Evolutionary conservation across 2,113 vertebrate species (phyloP), one percentile per base, ranked within the genome.

Genomic region (Andinoacara biseriatus): DNA sequence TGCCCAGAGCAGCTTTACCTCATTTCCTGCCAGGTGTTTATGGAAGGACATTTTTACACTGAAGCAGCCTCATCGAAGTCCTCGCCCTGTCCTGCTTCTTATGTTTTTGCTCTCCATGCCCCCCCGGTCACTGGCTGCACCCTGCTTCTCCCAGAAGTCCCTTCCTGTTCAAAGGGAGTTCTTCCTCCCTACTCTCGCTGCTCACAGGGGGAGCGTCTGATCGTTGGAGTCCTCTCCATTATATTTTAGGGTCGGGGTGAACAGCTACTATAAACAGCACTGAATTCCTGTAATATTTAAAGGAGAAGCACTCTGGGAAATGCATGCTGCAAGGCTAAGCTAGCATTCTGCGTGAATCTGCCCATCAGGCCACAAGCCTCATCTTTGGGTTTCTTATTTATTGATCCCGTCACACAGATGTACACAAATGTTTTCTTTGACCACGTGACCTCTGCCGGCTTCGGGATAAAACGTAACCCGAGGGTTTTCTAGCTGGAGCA

Each of bases 1-100:
- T 58, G 57, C 22, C 49, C 14, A 9, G 46, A 72, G 56, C 76
- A 81, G 58, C 74, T 89, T 86, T 90, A 91, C 89, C 85, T 92
- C 78, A 84, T 84, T 78, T 81, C 54, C 56, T 69, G 22, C 11
- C 59, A 40, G 43, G 58, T 22, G 15, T 76, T 65, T 8, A 31
- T 65, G 5, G 57, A 80, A n/a, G 11, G 65, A 56, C 43, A 33
- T 56, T 58, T 63, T 2, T 58, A 40, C 49, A 77, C 11, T 60
- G 15, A 81, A 29, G 74, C 58, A 29, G 67, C 40, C 1, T 69
- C 20, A 31, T 10, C 17, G 4, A 5, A 72, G 65, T 29, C 63
- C 63, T 69, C 11, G 9, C 18, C 17, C 43, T 72, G 65, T 52
- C 46, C 40, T 18, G 5, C 7, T 18, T 26, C 40, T 18, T 26